Conservation (phyloP, 2,113 vertebrate genomes). For the Pionites leucogaster region DNA sequence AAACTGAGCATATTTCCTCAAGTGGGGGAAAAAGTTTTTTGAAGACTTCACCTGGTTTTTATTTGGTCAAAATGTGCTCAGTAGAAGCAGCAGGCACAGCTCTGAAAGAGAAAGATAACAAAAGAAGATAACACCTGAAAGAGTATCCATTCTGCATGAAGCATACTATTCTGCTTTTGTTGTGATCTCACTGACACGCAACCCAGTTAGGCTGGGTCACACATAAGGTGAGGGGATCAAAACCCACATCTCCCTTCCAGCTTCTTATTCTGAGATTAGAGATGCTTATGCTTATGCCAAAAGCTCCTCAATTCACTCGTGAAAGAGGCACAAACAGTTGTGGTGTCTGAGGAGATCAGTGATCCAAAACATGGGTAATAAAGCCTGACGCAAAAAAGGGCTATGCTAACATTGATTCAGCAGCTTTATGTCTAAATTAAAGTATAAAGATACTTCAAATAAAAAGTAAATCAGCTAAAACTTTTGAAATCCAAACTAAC, state of each 20-base stretch:
- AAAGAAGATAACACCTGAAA: background rate
- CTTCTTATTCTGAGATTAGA: background rate
- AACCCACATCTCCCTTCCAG: background rate
- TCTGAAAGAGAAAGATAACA: background rate
- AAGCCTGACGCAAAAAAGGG: background rate
- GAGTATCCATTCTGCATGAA: background rate
- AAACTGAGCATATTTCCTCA: background rate
- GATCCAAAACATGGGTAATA: background rate
- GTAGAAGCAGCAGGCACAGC: background rate
- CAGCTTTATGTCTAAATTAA: background rate
- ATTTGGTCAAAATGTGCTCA: background rate
- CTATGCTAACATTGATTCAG: background rate
- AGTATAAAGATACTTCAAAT: background rate
- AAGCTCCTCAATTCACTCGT: fast-evolving
- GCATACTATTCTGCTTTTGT: background rate
- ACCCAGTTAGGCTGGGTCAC: too few relatives aligned
- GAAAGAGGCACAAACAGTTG: background rate
- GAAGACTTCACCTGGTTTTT: background rate
- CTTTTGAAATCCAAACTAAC: background rate
- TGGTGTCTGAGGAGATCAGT: background rate
- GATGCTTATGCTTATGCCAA: background rate
- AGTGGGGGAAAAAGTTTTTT: background rate
- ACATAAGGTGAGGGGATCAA: background rate
- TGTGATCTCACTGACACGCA: background rate
- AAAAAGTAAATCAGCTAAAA: background rate